These are phyloP conservation scores for Eristalis intricaria DNA, from an alignment of 2,888 invertebrate species.

Conservation along the genomic window DNA sequence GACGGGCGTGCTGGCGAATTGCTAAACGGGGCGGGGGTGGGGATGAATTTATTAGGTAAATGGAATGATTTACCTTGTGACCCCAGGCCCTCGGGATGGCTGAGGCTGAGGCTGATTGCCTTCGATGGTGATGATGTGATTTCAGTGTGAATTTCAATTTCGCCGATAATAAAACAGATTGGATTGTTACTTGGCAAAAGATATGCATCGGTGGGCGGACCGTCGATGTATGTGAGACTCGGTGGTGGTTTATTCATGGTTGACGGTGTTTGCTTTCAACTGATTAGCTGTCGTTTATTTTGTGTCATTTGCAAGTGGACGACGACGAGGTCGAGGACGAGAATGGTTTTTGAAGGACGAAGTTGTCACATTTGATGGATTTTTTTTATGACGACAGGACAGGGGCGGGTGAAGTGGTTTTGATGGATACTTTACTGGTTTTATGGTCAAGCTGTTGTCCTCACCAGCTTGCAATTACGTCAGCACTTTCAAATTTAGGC, in stretches of 20 bases:
- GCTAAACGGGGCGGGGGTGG: background rate
- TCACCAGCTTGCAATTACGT: background rate
- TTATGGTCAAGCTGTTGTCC: background rate
- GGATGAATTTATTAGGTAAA: slow-evolving; percentile 49
- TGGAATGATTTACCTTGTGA: slow-evolving; percentile 50
- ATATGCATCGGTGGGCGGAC: background rate
- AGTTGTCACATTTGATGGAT: background rate
- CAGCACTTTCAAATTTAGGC: background rate
- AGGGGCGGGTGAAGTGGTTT: background rate
- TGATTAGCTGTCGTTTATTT: background rate
- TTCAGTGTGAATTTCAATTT: slow-evolving; percentile 40
- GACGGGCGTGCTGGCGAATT: no score
- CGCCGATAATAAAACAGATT: background rate
- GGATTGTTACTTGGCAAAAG: background rate
- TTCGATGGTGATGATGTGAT: slow-evolving; percentile 53
- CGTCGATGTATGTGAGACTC: background rate
- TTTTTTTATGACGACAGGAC: background rate
- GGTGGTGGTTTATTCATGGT: background rate
- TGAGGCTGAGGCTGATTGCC: slow-evolving; percentile 12
- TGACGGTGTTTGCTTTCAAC: background rate
- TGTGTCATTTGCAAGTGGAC: background rate
- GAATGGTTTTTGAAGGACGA: background rate
- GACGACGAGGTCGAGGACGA: no score
- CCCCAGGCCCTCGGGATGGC: background rate
- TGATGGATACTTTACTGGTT: background rate